These are phyloP conservation scores for Spialia ferax DNA, from an alignment of 2,888 invertebrate genomes.

Conservation along the genomic window DNA sequence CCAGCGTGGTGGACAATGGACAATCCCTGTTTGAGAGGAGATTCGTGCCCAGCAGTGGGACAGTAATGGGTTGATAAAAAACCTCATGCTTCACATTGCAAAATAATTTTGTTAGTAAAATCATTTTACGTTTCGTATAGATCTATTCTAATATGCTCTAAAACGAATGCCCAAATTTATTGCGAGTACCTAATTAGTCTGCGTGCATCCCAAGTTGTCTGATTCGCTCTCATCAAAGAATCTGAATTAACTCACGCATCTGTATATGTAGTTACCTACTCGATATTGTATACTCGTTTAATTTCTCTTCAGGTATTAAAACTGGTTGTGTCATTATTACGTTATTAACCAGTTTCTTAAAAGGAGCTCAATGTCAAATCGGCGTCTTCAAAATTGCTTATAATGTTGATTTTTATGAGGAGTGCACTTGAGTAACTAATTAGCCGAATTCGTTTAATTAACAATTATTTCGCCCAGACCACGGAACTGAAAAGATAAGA, in stretches of 20 bases:
- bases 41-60: too few relatives aligned
- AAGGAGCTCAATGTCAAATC: constrained; percentile 35
- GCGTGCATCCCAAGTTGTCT: constrained; percentile 5
- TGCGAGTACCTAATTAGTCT: background rate
- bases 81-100: too few relatives aligned
- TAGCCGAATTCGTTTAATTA: background rate
- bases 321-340: constrained; percentile 29
- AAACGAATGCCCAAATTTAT: too few relatives aligned
- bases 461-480: too few relatives aligned
- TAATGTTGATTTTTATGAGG: constrained; percentile 3
- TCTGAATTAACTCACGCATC: constrained; percentile 15
- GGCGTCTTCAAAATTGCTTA: constrained; percentile 2
- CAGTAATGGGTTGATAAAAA: too few relatives aligned
- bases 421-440: background rate
- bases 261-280: too few relatives aligned
- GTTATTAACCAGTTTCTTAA: constrained; percentile 31
- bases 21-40: too few relatives aligned
- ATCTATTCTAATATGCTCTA: background rate
- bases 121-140: too few relatives aligned
- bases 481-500: too few relatives aligned
- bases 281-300: constrained; percentile 17
- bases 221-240: constrained; percentile 19
- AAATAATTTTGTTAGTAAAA: too few relatives aligned
- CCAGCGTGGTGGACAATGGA: too few relatives aligned
- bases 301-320: constrained; percentile 29